Evolutionary conservation across 2,888 invertebrate species (phyloP).

Genomic region (Belgica antarctica): DNA sequence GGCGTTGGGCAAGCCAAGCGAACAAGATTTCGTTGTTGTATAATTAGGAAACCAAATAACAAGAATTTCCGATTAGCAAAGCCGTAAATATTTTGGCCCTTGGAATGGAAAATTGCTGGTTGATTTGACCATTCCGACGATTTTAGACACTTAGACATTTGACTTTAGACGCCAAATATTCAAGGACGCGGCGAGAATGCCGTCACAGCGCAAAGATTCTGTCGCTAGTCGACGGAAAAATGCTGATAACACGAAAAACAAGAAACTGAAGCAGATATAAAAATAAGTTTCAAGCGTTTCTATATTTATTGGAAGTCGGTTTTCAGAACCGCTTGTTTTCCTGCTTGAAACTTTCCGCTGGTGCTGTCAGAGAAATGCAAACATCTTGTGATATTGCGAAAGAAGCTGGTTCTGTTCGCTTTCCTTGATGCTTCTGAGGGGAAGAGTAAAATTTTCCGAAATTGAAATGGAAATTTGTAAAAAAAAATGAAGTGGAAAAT

Average conservation of each 20-base stretch:
- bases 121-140: slow-evolving; percentile 6
- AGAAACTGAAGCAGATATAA: neutral
- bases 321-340: neutral
- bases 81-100: neutral
- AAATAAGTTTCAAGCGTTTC: neutral
- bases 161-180: neutral
- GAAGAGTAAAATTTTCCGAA: too few relatives aligned
- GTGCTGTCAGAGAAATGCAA: too few relatives aligned
- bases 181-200: too few relatives aligned
- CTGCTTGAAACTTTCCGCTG: neutral
- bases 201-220: neutral
- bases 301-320: neutral
- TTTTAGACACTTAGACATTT: neutral
- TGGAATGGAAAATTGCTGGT: slow-evolving; percentile 1
- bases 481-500: too few relatives aligned
- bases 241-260: slow-evolving; percentile 10
- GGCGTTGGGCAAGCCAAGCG: too few relatives aligned
- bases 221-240: too few relatives aligned
- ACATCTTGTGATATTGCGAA: too few relatives aligned
- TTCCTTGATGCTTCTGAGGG: too few relatives aligned
- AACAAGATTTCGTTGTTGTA: too few relatives aligned
- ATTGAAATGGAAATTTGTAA: too few relatives aligned
- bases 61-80: slow-evolving; percentile 1
- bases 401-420: too few relatives aligned
- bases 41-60: too few relatives aligned